phyloP scores from a whole-genome alignment of 2,888 invertebrate genomes.

The Oxyteleia sp. region DNA sequence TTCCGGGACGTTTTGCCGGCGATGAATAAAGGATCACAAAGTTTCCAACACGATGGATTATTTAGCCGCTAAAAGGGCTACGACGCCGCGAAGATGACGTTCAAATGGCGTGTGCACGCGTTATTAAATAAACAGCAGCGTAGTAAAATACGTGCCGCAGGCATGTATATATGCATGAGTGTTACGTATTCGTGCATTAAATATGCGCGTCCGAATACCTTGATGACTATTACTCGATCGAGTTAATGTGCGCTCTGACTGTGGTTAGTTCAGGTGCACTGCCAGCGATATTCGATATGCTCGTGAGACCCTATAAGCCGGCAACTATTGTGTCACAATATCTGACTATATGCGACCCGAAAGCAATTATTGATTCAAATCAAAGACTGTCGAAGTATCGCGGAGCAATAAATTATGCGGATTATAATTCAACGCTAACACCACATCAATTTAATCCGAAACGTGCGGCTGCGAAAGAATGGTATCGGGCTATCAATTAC shows the following conservation, averaged over 20 bases:
- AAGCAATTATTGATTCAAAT: slow-evolving; percentile 56
- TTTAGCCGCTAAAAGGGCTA: slow-evolving; percentile 2
- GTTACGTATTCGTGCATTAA: slow-evolving; percentile 9
- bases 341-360: slow-evolving; percentile 42
- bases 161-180: background rate
- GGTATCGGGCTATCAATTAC: too few relatives aligned
- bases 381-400: slow-evolving; percentile 45
- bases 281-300: slow-evolving; percentile 61
- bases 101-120: slow-evolving; percentile 13
- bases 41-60: slow-evolving; percentile 9
- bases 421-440: too few relatives aligned
- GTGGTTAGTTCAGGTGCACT: slow-evolving; percentile 67
- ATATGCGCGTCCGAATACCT: slow-evolving; percentile 50
- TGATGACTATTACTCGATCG: slow-evolving; percentile 48
- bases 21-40: background rate
- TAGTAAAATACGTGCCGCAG: background rate
- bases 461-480: too few relatives aligned
- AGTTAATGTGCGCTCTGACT: slow-evolving; percentile 57
- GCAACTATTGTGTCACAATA: slow-evolving; percentile 63
- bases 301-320: slow-evolving; percentile 54
- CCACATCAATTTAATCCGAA: too few relatives aligned
- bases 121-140: slow-evolving; percentile 23
- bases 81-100: background rate
- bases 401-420: slow-evolving; percentile 44
- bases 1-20: background rate